Base-by-base conservation (phyloP, 2,797 vertebrate species). In the Fundulus diaphanus region DNA sequence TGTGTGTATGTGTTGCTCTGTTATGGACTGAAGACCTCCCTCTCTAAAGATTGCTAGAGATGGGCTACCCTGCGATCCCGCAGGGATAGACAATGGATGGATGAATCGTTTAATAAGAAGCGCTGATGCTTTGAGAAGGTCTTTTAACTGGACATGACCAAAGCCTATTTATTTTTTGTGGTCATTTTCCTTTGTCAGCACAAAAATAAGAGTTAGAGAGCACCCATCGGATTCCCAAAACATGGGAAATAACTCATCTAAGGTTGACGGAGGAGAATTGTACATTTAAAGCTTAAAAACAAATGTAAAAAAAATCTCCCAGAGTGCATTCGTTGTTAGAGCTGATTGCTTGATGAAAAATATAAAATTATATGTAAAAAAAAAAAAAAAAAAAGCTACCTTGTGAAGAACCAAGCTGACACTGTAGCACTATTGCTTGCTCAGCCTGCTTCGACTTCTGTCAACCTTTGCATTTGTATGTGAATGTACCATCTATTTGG, bases 381-480 rank as follows among this genome's bases (percentile, higher is more conserved):
- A 67, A 7, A n/a, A 54, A 52, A 67, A 7, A 11, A 13, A 52
- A 42, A n/a, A 68, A 11, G 61, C 46, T 42, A 13, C n/a, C 31
- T 9, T 5, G 27, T 12, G n/a, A 31, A 22, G 48, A 20, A 29
- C 40, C n/a, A 18, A 56, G 35, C 70, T 27, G 51, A 71, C 15
- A 3, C 68, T 70, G 46, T 31, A 24, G 46, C 48, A 27, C 22
- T 49, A 40, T 20, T 42, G 37, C 24, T 1, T 7, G 31, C 61
- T 48, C 12, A 27, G 27, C 37, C 35, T 15, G 29, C 24, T 77
- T 54, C 22, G 52, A 68, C 29, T 16, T n/a, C 68, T 63, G 68
- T 78, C 63, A 72, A 29, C 72, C 48, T 49, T 33, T 73, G 52
- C 69, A 33, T 49, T 35, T 63, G 20, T 75, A 1, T 24, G 31